Base-by-base conservation (phyloP, 2,888 invertebrate species). In the Melanargia galathea region DNA sequence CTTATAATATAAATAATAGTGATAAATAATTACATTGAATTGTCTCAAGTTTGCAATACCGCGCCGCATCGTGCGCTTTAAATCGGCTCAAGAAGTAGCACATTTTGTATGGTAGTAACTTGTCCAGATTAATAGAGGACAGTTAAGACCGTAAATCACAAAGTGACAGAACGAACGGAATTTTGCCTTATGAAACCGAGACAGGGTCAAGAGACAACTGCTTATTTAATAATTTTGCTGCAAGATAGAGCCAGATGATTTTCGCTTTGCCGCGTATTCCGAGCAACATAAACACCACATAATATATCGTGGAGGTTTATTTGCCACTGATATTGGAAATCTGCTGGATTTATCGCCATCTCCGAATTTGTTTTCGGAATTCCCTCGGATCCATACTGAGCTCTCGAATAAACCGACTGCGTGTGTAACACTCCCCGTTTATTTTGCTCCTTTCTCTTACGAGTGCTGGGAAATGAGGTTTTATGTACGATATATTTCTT, bases 331-430 rank as follows among this genome's bases (percentile, higher is more conserved):
- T 74, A 74, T 74, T 74, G 74, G 71, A 70, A 70, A 68, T 69
- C 69, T 71, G 67, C 69, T 65, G 70, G 73, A 72, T 73, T 73
- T 72, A 74, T 73, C 68, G 72, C 73, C 75, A 75, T 76, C 71
- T 72, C 73, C 75, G 74, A 77, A 80, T 79, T 74, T 74, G 75
- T 76, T 76, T 75, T 72, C 69, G 71, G 73, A 76, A 79, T 79
- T 76, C 75, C 75, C 75, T 68, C 67, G 69, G 66, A 65, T 73
- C 71, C 74, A 77, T 80, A 80, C 79, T 77, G 78, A 74, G 71
- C 75, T 66, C 64, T 66, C 69, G 70, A 68, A 69, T 69, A 70
- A 71, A 69, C 67, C 62, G 52, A 62, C 56, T 58, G 40, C 51
- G 46, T 61, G 56, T 56, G 59, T 57, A 56, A 56, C 40, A 48